Evolutionary conservation across 2,888 invertebrate species (phyloP), one percentile per base, ranked within the genome.

Genomic region (Troilus luridus): DNA sequence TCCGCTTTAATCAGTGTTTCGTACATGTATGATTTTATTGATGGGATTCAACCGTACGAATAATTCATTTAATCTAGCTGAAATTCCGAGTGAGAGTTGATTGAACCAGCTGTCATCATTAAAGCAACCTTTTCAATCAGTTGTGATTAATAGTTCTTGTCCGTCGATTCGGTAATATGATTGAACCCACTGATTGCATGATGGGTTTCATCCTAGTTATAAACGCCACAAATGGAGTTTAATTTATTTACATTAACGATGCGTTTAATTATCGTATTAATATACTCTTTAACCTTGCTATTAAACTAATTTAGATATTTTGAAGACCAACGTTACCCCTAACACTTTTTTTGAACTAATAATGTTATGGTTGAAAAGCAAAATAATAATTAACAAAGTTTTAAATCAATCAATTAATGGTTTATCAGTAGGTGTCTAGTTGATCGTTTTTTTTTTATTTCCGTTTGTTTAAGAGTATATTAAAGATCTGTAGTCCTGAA

Each of bases 91-190:
- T 17, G 14, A 77, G 27, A 41, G 17, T 19, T 41, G 27, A 77
- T 77, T 77, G 72, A 77, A 7, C 72, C 72, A 41, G 8, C 72
- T 77, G 72, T 41, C 72, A 41, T 77, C 72, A 77, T 77, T 77
- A 77, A 41, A 12, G 9, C 27, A 77, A 77, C 41, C 72, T 77
- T 77, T 77, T 17, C 72, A 17, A 27, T 77, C 72, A 41, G 17
- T 0, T 17, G 41, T 77, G 72, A 77, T 77, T 77, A 77, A 77
- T 77, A 19, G 72, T 41, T 17, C 0, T 41, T 27, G 27, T 0
- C 10, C 2, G 1, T 10, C 8, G 27, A 41, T 41, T 77, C 41
- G 12, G 41, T 77, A 77, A 41, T 41, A 41, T 7, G 17, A 77
- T 6, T 77, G 72, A 41, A 77, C 17, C 27, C 17, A 41, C 1